These are phyloP conservation scores for Kryptolebias marmoratus DNA, from an alignment of 2,113 vertebrate genomes.

Conservation along the genomic window DNA sequence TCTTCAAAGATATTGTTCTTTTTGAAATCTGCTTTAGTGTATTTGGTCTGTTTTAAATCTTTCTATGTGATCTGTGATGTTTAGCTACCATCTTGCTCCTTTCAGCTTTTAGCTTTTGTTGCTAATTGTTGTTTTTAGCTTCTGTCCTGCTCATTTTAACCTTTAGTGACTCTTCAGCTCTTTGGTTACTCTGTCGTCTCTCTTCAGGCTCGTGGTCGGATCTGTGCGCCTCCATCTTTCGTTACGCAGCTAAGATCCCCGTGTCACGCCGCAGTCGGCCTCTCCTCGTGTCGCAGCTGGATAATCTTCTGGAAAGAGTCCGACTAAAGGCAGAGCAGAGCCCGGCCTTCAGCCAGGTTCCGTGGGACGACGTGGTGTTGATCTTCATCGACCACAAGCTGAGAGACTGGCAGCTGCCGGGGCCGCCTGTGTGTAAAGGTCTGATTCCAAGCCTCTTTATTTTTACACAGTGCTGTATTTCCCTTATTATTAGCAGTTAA, in stretches of 20 bases:
- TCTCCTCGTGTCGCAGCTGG: conserved; percentile 88
- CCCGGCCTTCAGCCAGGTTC: conserved; percentile 75
- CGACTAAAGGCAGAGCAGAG: conserved; percentile 29
- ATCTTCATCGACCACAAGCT: conserved; percentile 92
- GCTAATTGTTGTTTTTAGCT: too few relatives aligned
- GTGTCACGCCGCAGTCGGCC: conserved; percentile 81
- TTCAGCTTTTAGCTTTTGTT: too few relatives aligned
- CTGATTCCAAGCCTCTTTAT: background rate
- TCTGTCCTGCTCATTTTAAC: too few relatives aligned
- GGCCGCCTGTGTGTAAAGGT: conserved; percentile 81
- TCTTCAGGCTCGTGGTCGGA: conserved; percentile 86
- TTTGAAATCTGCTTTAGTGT: too few relatives aligned
- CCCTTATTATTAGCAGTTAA: background rate
- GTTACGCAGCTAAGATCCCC: conserved; percentile 85
- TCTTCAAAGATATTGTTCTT: too few relatives aligned
- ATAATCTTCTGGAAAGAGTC: conserved; percentile 85
- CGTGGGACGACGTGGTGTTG: conserved; percentile 87
- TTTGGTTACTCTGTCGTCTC: too few relatives aligned
- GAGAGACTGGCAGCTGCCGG: conserved; percentile 87
- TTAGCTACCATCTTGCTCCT: too few relatives aligned
- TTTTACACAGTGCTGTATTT: background rate
- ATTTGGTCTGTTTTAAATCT: too few relatives aligned
- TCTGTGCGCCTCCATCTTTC: conserved; percentile 83
- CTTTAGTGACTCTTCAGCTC: too few relatives aligned
- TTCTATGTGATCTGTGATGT: too few relatives aligned